A percentile compares a stretch with the other conserved stretches of the same genome.
Conservation (phyloP, 2,888 invertebrate species). For the Cryptocephalus moraei region DNA sequence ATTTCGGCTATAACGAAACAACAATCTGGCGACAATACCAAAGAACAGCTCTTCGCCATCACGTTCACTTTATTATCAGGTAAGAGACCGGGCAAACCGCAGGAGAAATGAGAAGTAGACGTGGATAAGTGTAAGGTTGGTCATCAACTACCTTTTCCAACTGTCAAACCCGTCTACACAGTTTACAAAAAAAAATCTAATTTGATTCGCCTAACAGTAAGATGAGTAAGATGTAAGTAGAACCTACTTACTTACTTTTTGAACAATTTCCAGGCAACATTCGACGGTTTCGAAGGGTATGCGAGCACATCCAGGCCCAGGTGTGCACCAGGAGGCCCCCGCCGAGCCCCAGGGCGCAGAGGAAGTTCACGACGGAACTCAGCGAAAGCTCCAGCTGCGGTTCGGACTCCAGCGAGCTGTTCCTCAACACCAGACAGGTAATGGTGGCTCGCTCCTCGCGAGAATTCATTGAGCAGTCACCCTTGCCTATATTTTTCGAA, state of each 20-base stretch:
- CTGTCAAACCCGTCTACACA: no score
- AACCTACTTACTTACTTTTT: no score
- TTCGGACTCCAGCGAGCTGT: conserved; percentile 54
- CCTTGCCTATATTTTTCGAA: no score
- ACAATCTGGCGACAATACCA: conserved; percentile 59
- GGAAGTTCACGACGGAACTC: conserved; percentile 55
- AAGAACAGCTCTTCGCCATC: conserved; percentile 77
- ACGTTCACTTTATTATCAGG: conserved; percentile 92
- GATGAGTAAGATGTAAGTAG: no score
- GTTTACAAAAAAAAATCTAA: no score
- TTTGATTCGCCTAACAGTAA: no score
- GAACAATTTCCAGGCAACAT: conserved; percentile 74
- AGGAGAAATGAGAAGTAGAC: no score
- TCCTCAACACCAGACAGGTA: conserved; percentile 35
- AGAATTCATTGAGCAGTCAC: no score
- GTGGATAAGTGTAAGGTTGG: no score
- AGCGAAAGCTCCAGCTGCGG: conserved; percentile 62
- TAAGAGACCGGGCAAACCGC: conserved; percentile 41
- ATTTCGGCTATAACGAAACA: conserved; percentile 77
- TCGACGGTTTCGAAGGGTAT: conserved; percentile 86
- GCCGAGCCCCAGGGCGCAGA: conserved; percentile 52
- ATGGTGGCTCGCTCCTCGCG: no score
- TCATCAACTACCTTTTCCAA: no score
- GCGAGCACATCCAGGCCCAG: conserved; percentile 91
- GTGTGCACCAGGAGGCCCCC: conserved; percentile 45